Conservation (phyloP, 1,140 invertebrate species). For the Hylyphantes graminicola region DNA sequence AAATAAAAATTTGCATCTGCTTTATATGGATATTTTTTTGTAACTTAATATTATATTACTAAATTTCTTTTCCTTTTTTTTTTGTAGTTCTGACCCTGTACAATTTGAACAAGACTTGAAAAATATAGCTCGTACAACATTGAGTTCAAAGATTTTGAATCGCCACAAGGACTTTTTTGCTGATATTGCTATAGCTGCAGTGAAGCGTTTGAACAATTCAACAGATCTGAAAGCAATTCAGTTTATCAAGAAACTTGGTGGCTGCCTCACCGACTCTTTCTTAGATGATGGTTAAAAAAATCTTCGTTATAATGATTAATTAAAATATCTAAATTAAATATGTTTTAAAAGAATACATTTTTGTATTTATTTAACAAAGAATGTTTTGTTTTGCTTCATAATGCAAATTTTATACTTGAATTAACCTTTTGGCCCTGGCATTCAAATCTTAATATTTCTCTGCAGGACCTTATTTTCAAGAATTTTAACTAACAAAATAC, state of each 20-base stretch:
- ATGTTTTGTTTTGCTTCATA: too few relatives aligned
- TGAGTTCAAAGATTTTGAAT: slow-evolving; percentile 98
- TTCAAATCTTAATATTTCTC: background rate
- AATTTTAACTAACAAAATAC: too few relatives aligned
- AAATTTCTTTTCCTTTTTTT: too few relatives aligned
- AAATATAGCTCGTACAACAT: slow-evolving; percentile 97
- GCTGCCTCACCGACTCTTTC: slow-evolving; percentile 92
- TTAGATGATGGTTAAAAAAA: slow-evolving; percentile 86
- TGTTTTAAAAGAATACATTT: too few relatives aligned
- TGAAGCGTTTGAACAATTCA: slow-evolving; percentile 93
- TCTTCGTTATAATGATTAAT: too few relatives aligned
- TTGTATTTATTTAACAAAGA: too few relatives aligned
- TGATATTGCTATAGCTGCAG: slow-evolving; percentile 94
- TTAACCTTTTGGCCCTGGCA: too few relatives aligned
- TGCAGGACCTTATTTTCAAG: background rate
- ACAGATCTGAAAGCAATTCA: slow-evolving; percentile 97
- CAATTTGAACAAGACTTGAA: slow-evolving; percentile 89
- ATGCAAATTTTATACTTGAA: too few relatives aligned
- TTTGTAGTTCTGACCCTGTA: slow-evolving; percentile 76
- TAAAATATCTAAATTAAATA: too few relatives aligned
- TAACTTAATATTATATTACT: background rate
- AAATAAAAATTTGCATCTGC: background rate
- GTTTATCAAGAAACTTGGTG: slow-evolving; percentile 96
- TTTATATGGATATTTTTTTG: background rate
- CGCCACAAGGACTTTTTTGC: slow-evolving; percentile 98